phyloP scores from a whole-genome alignment of 2,113 vertebrate species.

The Archocentrus centrarchus region DNA sequence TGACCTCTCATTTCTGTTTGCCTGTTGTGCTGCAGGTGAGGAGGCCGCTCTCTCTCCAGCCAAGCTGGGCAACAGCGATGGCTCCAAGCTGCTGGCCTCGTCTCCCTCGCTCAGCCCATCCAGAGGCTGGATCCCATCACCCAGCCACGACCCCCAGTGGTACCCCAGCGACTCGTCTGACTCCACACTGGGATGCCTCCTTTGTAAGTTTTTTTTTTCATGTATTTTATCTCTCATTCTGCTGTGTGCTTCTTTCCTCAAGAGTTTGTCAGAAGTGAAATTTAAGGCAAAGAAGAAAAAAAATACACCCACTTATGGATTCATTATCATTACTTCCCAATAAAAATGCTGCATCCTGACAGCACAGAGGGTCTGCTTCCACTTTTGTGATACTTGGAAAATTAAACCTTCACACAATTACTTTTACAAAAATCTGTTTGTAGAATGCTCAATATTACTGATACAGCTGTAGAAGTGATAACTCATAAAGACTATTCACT shows the following conservation, averaged over 20 bases:
- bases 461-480: neutral
- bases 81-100: constrained; percentile 91
- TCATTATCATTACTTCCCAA: neutral
- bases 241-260: neutral
- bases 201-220: constrained; percentile 84
- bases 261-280: neutral
- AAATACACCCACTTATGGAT: too few relatives aligned
- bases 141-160: constrained; percentile 98
- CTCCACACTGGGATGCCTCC: constrained; percentile 93
- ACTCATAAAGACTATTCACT: constrained; percentile 5
- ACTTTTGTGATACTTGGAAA: neutral
- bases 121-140: constrained; percentile 95
- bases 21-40: constrained; percentile 82
- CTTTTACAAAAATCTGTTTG: neutral
- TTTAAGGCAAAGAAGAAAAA: neutral
- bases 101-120: constrained; percentile 92
- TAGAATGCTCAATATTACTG: neutral
- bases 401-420: too few relatives aligned
- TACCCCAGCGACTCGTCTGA: constrained; percentile 96
- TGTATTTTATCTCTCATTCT: too few relatives aligned
- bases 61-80: constrained; percentile 90
- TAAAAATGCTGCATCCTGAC: neutral
- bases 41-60: constrained; percentile 91
- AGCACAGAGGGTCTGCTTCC: neutral
- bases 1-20: constrained; percentile 1